Base-by-base conservation (phyloP, 2,797 vertebrate species). In the Heterohyrax brucei region DNA sequence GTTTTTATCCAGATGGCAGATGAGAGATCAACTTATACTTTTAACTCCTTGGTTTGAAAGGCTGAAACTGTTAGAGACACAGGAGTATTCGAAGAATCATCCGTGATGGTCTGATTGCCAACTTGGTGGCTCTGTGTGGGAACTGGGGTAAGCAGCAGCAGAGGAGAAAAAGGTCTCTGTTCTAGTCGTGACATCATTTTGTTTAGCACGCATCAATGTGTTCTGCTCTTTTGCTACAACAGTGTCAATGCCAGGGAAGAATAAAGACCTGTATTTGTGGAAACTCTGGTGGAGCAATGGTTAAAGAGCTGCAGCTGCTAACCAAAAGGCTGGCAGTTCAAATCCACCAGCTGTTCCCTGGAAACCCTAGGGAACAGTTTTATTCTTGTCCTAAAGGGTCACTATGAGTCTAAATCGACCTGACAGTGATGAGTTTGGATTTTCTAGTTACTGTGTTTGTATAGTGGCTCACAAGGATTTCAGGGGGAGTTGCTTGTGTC, bases 201-300 rank as follows among this genome's bases (percentile, higher is more conserved):
- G 81, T 61, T 87, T 87, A 87, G 72, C 21, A 93, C 26, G 24
- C 50, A 75, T 16, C 72, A 62, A 46, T 22, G 21, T 48, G 50
- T 30, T 87, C 46, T 86, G 80, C 3, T 50, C 61, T 12, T 86
- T 91, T 66, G 77, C n/a, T 62, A 64, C 33, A 64, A 81, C 4
- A 68, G 75, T 53, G 21, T 93, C n/a, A 77, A 75, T 7, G 48
- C 24, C 56, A 93, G 39, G 30, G 87, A 87, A 94, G 90, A 81
- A 61, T 64, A 64, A 92, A 93, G 95, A 72, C 39, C 21, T 89
- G 53, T 56, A 16, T 14, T 16, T 56, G 53, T 56, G 53, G 13
- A 16, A 16, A 16, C 53, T 4, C 53, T 56, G 53, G 53, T 56
- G 53, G 53, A 12, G 18, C 53, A 56, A 16, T 56, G 53, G 53